Percentiles rank a stretch among this genome's conserved stretches.
Conservation (phyloP, 2,888 invertebrate species). For the Stratiomys singularior region DNA sequence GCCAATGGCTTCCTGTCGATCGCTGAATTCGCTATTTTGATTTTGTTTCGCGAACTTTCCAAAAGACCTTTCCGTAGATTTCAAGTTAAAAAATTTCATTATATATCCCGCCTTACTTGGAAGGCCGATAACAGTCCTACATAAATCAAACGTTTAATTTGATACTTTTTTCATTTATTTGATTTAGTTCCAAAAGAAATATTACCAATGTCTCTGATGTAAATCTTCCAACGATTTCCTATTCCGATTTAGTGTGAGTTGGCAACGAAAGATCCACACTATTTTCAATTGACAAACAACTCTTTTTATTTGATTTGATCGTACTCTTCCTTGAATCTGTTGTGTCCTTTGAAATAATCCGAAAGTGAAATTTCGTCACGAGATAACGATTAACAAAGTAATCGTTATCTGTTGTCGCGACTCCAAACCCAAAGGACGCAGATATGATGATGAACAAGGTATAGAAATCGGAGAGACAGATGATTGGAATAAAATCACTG, state of each 20-base stretch:
- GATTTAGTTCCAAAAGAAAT: no score
- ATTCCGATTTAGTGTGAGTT: background rate
- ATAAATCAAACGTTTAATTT: background rate
- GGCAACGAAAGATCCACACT: background rate
- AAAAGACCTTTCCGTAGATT: no score
- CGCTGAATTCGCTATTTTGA: background rate
- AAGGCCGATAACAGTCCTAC: background rate
- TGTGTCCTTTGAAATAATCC: background rate
- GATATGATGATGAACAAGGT: constrained; percentile 20
- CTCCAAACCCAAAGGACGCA: background rate
- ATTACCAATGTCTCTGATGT: background rate
- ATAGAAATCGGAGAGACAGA: background rate
- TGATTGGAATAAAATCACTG: background rate
- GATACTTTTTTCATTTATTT: no score
- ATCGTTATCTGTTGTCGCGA: background rate
- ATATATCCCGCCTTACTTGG: no score
- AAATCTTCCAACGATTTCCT: constrained; percentile 15
- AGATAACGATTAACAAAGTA: no score
- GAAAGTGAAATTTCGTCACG: no score
- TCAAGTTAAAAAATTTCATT: no score
- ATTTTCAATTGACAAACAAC: constrained; percentile 1
- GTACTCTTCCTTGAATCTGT: constrained; percentile 24
- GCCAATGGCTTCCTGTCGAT: background rate
- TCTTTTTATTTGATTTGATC: background rate
- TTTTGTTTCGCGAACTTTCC: background rate